phyloP scores from a whole-genome alignment of 2,113 vertebrate species.

The Lagopus leucura region DNA sequence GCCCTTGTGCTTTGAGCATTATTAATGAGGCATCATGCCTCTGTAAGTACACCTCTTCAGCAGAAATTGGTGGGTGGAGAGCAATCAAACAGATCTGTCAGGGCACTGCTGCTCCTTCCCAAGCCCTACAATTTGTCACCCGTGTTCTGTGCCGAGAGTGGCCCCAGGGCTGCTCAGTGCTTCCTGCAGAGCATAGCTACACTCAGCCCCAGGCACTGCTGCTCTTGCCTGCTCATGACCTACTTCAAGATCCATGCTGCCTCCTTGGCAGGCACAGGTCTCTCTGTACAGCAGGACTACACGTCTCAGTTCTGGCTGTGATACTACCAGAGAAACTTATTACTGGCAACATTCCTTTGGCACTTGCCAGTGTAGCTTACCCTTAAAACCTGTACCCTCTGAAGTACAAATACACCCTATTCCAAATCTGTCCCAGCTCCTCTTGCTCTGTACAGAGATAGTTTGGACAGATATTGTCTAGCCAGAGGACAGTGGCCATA shows the following conservation, averaged over 20 bases:
- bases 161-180: not conserved
- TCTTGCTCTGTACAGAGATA: not conserved
- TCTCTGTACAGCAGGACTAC: not conserved
- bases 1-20: not conserved
- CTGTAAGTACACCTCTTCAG: not conserved
- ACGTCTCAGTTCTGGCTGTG: not conserved
- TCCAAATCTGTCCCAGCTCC: not conserved
- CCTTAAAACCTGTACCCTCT: not conserved
- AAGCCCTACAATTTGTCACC: not conserved
- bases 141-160: fast-evolving
- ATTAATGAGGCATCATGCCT: not conserved
- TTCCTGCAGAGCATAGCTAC: fast-evolving
- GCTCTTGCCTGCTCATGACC: not conserved
- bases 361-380: not conserved
- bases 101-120: not conserved
- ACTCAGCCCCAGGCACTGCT: not conserved
- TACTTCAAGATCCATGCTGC: fast-evolving
- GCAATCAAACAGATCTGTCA: not conserved
- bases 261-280: not conserved
- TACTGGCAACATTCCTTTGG: not conserved
- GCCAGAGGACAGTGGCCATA: not conserved
- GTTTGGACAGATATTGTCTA: not conserved
- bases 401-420: not conserved
- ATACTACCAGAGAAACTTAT: not conserved
- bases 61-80: not conserved